Percentiles rank a stretch among this genome's conserved stretches.
phyloP scores from a whole-genome alignment of 2,797 vertebrate species.

The Sciaenops ocellatus region DNA sequence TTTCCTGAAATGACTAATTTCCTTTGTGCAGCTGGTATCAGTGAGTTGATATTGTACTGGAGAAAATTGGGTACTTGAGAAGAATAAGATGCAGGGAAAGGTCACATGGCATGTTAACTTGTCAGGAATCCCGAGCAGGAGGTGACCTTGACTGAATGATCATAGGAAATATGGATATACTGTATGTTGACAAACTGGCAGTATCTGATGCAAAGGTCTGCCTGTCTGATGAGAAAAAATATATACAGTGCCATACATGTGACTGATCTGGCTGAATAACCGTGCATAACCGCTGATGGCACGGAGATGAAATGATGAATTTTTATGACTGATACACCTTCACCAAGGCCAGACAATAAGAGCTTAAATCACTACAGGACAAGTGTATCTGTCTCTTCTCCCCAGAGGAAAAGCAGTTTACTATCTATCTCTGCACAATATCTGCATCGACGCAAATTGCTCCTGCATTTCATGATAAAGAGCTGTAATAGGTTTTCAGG shows the following conservation, averaged over 20 bases:
- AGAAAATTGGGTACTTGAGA: slow-evolving; percentile 65
- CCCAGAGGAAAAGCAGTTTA: slow-evolving; percentile 25
- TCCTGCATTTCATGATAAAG: slow-evolving; percentile 38
- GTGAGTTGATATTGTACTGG: slow-evolving; percentile 71
- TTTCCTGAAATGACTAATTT: slow-evolving; percentile 81
- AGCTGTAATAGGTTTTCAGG: slow-evolving; percentile 44
- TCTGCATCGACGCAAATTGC: slow-evolving; percentile 48
- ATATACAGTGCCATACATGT: slow-evolving; percentile 7
- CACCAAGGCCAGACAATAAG: slow-evolving; percentile 41
- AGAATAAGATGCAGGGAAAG: slow-evolving; percentile 63
- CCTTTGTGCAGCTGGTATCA: slow-evolving; percentile 69
- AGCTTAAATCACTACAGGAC: slow-evolving; percentile 47
- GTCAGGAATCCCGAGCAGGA: slow-evolving; percentile 52
- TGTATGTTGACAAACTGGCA: slow-evolving; percentile 55
- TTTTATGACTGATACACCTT: slow-evolving; percentile 61
- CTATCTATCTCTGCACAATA: slow-evolving; percentile 27
- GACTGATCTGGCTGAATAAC: slow-evolving; percentile 48
- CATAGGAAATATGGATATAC: slow-evolving; percentile 49
- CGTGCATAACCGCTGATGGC: slow-evolving; percentile 33
- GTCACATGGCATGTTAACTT: slow-evolving; percentile 58
- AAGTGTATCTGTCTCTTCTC: slow-evolving; percentile 34
- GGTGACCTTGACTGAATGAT: slow-evolving; percentile 68
- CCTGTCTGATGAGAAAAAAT: slow-evolving; percentile 13
- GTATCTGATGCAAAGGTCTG: slow-evolving; percentile 41
- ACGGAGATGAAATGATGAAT: slow-evolving; percentile 60